Evolutionary conservation across 2,113 vertebrate genomes (phyloP).

Genomic region (Anser brachyrhynchus): DNA sequence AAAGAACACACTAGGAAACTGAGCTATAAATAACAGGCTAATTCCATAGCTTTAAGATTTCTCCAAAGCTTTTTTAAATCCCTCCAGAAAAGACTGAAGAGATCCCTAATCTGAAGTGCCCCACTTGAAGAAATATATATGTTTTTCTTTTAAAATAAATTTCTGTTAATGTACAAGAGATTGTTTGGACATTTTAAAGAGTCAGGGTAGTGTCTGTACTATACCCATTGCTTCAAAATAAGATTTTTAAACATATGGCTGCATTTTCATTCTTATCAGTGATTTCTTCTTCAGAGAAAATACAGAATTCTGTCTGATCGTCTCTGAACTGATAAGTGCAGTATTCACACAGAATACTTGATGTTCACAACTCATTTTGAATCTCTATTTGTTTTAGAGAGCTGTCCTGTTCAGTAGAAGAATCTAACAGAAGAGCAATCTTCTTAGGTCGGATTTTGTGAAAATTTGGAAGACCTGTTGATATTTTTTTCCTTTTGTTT

Average conservation of each 20-base stretch:
- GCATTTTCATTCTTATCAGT: neutral
- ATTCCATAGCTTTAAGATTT: constrained; percentile 67
- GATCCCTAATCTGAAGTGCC: constrained; percentile 60
- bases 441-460: neutral
- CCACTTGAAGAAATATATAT: constrained; percentile 15
- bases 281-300: neutral
- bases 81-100: constrained; percentile 57
- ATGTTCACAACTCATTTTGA: neutral
- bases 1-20: constrained; percentile 35
- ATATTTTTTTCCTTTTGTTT: neutral
- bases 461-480: neutral
- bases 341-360: neutral
- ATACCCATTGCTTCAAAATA: neutral
- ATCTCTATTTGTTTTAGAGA: neutral
- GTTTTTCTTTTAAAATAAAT: neutral
- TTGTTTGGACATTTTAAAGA: neutral
- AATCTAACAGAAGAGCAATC: neutral
- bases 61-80: constrained; percentile 65
- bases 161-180: neutral
- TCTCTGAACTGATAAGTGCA: neutral
- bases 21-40: constrained; percentile 70
- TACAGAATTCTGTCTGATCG: neutral
- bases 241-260: neutral
- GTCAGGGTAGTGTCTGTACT: neutral
- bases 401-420: neutral